Conservation (phyloP, 2,888 invertebrate species). For the Agonopterix heracliana region DNA sequence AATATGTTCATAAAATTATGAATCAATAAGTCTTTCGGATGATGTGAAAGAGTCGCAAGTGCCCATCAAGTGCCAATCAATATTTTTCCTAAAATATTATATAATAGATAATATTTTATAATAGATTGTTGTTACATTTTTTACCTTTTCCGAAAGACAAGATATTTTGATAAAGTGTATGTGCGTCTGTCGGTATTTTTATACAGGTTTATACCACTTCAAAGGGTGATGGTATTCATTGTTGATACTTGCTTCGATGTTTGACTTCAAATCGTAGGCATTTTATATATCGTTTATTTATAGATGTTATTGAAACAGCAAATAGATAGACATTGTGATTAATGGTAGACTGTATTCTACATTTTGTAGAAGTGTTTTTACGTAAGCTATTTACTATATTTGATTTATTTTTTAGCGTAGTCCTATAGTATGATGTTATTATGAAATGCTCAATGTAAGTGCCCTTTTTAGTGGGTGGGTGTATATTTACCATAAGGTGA, state of each 20-base stretch:
- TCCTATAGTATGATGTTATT: constrained; percentile 8
- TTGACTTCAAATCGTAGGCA: constrained; percentile 1
- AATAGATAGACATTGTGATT: constrained; percentile 13
- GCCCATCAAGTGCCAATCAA: too few species aligned
- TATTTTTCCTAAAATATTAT: neutral
- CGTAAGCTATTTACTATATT: constrained; percentile 10
- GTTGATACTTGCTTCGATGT: neutral
- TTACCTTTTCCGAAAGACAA: neutral
- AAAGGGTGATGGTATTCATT: neutral
- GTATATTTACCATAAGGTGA: constrained; percentile 46
- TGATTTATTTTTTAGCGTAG: constrained; percentile 4
- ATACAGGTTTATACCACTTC: neutral
- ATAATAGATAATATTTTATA: too few species aligned
- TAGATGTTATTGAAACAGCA: constrained; percentile 1
- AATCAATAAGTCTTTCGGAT: neutral
- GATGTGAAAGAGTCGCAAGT: too few species aligned
- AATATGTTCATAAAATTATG: neutral
- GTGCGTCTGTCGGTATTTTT: neutral
- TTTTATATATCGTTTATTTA: constrained; percentile 3
- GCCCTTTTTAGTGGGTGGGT: constrained; percentile 41
- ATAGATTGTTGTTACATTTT: neutral
- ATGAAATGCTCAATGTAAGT: constrained; percentile 62
- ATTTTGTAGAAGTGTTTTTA: constrained; percentile 17
- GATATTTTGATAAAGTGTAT: neutral
- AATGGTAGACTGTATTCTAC: constrained; percentile 22